Conservation (phyloP, 2,113 vertebrate species). For the Burhinus oedicnemus region DNA sequence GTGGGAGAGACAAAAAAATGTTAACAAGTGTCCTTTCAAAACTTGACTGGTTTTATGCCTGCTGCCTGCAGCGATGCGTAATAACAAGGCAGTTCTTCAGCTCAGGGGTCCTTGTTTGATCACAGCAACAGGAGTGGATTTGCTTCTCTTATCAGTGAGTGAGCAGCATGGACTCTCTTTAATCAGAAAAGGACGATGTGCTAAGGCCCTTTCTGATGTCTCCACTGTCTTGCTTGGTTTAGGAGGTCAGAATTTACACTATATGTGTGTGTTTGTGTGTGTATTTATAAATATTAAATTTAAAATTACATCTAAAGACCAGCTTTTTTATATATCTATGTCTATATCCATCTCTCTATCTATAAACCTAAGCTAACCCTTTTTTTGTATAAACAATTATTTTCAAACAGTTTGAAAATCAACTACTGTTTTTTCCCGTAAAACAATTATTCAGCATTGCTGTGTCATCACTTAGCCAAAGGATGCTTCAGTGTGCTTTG, state of each 20-base stretch:
- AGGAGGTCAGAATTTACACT: background rate
- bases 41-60: slow-evolving; percentile 42
- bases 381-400: background rate
- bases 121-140: slow-evolving; percentile 68
- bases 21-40: slow-evolving; percentile 62
- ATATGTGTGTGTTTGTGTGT: background rate
- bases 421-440: background rate
- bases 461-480: background rate
- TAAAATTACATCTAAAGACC: background rate
- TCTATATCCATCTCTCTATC: background rate
- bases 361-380: accelerated
- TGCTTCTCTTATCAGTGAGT: slow-evolving; percentile 65
- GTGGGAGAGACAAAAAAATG: slow-evolving; percentile 12
- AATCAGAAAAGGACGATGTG: background rate
- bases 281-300: background rate
- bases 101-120: slow-evolving; percentile 73
- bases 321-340: background rate
- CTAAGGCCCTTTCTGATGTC: background rate
- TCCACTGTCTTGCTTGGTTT: background rate
- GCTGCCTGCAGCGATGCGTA: slow-evolving; percentile 68
- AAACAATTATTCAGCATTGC: background rate
- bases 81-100: slow-evolving; percentile 64
- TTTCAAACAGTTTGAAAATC: background rate
- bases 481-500: background rate
- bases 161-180: slow-evolving; percentile 12